Base-by-base conservation (phyloP, 2,797 vertebrate species). In the Intellagama lesueurii region DNA sequence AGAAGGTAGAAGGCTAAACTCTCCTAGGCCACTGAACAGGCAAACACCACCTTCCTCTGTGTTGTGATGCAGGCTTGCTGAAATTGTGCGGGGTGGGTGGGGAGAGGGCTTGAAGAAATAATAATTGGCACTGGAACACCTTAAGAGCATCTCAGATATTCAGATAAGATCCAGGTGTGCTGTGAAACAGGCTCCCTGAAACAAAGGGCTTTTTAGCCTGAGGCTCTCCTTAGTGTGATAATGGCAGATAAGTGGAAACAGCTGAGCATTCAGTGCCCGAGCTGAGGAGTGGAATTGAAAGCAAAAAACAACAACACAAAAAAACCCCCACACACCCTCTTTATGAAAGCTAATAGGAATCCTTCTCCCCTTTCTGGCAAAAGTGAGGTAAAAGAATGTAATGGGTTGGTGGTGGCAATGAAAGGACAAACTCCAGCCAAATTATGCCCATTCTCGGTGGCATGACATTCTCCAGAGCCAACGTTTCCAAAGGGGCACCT, bases 11-110 rank as follows among this genome's bases (percentile, higher is more conserved):
- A 44, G 0, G 8, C 16, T 47, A 1, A 60, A 9, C 1, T 0
- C 8, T 5, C 0, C 7, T 5, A 0, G 0, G 5, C 1, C 83
- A 0, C 30, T 12, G 2, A 0, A 49, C 11, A 1, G n/a, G 0
- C 70, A 70, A 4, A 0, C 5, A 2, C 40, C 83, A 12, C 0
- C 60, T 0, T 11, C 76, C 22, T 83, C 86, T 6, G 79, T 0
- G n/a, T 88, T 72, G 40, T 7, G 12, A 7, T 11, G 7, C 5
- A 64, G 5, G 52, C 69, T 73, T 0, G 0, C 85, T 40, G 3
- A 17, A 12, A 52, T 44, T 77, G 2, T 0, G 17, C 0, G 0
- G 52, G 11, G 3, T 40, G 40, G 40, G 40, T 40, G 40, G 40
- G 40, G 40, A 40, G 40, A 40, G 0, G 0, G 4, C 0, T 86